Conservation (phyloP, 2,113 vertebrate species). For the Pelobates fuscus region DNA sequence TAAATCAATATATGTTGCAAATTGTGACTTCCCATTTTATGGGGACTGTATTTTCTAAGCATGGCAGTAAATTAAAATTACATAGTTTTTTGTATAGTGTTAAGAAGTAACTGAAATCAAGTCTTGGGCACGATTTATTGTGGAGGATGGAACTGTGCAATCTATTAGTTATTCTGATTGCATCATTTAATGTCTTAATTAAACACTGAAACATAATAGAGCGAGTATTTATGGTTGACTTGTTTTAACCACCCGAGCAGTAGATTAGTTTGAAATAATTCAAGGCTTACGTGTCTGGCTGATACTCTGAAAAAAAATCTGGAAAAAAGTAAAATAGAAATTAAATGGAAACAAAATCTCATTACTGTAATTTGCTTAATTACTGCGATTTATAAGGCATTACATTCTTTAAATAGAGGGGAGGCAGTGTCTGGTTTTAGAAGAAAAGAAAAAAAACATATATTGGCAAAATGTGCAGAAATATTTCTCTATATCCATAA, state of each 20-base stretch:
- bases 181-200: conserved; percentile 47
- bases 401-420: neutral
- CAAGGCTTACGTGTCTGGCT: conserved; percentile 24
- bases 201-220: conserved; percentile 45
- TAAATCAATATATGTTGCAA: too few species aligned
- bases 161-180: conserved; percentile 41
- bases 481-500: too few species aligned
- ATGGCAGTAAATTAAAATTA: too few species aligned
- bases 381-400: conserved; percentile 1
- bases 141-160: conserved; percentile 6
- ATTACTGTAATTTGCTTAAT: conserved; percentile 31
- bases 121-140: conserved; percentile 20
- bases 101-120: conserved; percentile 16
- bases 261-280: conserved; percentile 41
- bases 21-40: too few species aligned
- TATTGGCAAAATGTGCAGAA: too few species aligned
- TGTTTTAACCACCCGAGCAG: conserved; percentile 9
- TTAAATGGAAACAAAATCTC: conserved; percentile 34
- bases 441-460: neutral
- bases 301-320: conserved; percentile 10
- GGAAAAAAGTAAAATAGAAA: conserved; percentile 19
- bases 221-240: conserved; percentile 38
- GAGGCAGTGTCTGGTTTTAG: neutral
- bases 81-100: too few species aligned
- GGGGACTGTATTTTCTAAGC: too few species aligned